phyloP scores from a whole-genome alignment of 2,113 vertebrate genomes.

The Uropsilus gracilis region DNA sequence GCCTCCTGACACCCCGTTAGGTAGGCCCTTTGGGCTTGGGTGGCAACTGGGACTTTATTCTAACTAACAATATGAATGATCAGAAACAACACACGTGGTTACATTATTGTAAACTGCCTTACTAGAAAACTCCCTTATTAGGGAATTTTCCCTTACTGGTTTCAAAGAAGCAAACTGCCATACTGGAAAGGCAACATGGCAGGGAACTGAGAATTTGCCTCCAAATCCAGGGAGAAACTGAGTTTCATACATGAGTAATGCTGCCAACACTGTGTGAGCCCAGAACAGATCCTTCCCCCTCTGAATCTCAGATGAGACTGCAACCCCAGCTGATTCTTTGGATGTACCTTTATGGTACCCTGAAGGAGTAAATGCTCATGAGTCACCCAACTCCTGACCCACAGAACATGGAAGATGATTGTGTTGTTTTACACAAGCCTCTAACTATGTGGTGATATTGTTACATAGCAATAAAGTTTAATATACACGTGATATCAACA shows the following conservation, averaged over 20 bases:
- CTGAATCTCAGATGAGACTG: neutral
- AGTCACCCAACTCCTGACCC: neutral
- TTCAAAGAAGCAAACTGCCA: neutral
- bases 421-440: neutral
- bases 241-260: neutral
- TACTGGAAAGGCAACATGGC: neutral
- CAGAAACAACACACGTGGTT: neutral
- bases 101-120: neutral
- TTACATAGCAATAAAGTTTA: neutral
- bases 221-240: neutral
- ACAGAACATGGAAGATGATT: neutral
- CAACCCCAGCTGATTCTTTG: neutral
- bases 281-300: neutral
- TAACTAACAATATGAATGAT: neutral
- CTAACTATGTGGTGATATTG: neutral
- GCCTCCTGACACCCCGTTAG: neutral
- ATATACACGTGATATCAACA: neutral
- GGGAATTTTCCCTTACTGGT: neutral
- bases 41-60: neutral
- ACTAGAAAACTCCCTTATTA: neutral
- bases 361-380: neutral
- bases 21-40: neutral
- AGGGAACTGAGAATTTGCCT: neutral
- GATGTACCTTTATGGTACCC: neutral
- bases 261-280: neutral